phyloP scores from a whole-genome alignment of 2,113 vertebrate species.

The Dicrurus megarhynchus region DNA sequence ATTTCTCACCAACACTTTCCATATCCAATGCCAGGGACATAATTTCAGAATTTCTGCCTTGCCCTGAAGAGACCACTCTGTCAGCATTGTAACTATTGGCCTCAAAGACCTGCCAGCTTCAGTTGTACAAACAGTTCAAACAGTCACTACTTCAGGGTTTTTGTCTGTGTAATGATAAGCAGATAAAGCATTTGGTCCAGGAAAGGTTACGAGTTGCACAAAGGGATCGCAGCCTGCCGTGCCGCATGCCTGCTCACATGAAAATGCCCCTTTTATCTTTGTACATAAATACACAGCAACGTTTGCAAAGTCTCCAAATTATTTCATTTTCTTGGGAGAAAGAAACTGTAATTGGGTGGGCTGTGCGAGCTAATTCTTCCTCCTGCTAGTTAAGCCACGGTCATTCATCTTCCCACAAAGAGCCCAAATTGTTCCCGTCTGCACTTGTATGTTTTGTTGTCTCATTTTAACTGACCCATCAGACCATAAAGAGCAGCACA shows the following conservation, averaged over 20 bases:
- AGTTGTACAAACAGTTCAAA: not conserved
- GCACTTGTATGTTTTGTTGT: not conserved
- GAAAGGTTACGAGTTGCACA: not conserved
- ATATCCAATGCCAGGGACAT: not conserved
- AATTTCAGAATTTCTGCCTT: not conserved
- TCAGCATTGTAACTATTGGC: not conserved
- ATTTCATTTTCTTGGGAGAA: not conserved
- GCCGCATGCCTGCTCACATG: accelerated
- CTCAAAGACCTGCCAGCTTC: not conserved
- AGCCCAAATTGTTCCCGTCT: constrained; percentile 10
- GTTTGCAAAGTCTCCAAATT: not conserved
- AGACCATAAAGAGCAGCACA: not conserved
- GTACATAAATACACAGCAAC: not conserved
- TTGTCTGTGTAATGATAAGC: not conserved
- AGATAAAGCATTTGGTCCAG: not conserved
- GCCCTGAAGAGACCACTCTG: not conserved
- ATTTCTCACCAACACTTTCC: not conserved
- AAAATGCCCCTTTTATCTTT: not conserved
- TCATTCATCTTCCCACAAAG: constrained; percentile 33
- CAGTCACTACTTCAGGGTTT: not conserved
- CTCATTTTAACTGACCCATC: constrained; percentile 40
- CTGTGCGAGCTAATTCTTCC: not conserved
- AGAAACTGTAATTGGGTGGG: not conserved
- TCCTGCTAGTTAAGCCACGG: not conserved
- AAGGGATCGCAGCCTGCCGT: accelerated